Base-by-base conservation (phyloP, 2,797 vertebrate species). In the Podarcis lilfordi region DNA sequence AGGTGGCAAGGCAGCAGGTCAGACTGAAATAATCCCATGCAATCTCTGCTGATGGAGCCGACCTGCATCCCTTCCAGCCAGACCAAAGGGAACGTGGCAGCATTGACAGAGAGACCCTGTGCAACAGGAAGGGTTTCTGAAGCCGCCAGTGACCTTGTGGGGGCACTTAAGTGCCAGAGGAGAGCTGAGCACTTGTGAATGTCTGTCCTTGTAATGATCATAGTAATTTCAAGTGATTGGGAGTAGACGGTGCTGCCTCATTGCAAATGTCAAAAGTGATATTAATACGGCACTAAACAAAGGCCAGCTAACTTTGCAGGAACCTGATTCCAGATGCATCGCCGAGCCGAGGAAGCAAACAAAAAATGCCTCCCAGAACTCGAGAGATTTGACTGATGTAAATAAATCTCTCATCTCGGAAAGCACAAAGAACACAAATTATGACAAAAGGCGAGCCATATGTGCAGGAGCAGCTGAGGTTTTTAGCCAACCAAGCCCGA, bases 401-500 rank as follows among this genome's bases (percentile, higher is more conserved):
- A 76, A 81, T 77, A 85, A 85, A 25, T 61, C 17, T 72, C 61
- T 77, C 64, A 82, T 78, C 83, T 45, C 29, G 71, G 5, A 69
- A 77, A 76, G 64, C 40, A 85, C 78, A 85, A 85, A 66, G 29
- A 85, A 82, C 55, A 69, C 45, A 78, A 88, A 88, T 77, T 88
- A 85, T 77, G 74, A 85, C 78, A 82, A 72, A 82, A 77, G 37
- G 72, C 43, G 45, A 85, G 83, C 43, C 82, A 87, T 88, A 85
- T 71, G 35, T 78, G 74, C 61, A 77, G 78, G 78, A 90, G n/a
- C 86, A 85, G 72, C 86, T 72, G 64, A 88, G 43, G n/a, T 32
- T 81, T 85, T 84, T 71, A 29, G 37, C 71, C 86, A 64, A 13
- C 23, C 82, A 35, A 81, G 50, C 72, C 71, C 37, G 4, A 43